A percentile compares a stretch with the other conserved stretches of the same genome.
phyloP scores from a whole-genome alignment of 2,797 vertebrate species.

The Chloroceryle amazona region DNA sequence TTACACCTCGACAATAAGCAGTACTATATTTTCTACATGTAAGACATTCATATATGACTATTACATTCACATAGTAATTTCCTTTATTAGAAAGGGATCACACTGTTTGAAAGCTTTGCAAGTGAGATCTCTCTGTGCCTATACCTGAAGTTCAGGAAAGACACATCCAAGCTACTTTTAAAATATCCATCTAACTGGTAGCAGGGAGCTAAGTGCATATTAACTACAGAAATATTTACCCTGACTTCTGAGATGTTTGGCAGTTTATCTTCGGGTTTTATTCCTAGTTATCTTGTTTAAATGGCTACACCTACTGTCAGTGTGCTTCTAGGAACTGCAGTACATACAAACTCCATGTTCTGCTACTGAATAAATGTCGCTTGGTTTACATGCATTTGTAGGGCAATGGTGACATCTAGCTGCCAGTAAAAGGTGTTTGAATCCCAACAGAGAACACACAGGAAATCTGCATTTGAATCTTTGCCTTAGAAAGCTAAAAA shows the following conservation, averaged over 20 bases:
- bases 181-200: not conserved
- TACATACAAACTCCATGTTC: not conserved
- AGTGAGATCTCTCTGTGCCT: not conserved
- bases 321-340: not conserved
- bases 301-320: not conserved
- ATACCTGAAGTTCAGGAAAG: not conserved
- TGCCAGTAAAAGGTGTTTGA: not conserved
- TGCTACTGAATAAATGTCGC: not conserved
- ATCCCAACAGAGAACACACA: not conserved
- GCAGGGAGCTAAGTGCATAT: not conserved
- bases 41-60: not conserved
- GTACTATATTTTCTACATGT: not conserved
- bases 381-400: not conserved
- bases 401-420: constrained; percentile 68
- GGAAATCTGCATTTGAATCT: not conserved
- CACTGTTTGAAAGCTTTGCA: not conserved
- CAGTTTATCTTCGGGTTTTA: not conserved
- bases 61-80: not conserved
- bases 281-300: not conserved
- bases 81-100: not conserved
- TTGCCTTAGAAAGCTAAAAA: not conserved
- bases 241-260: not conserved
- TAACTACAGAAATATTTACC: not conserved
- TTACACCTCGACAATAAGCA: not conserved
- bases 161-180: not conserved